Evolutionary conservation across 2,113 vertebrate genomes (phyloP), one percentile per base, ranked within the genome.

Genomic region (Fregetta grallaria): DNA sequence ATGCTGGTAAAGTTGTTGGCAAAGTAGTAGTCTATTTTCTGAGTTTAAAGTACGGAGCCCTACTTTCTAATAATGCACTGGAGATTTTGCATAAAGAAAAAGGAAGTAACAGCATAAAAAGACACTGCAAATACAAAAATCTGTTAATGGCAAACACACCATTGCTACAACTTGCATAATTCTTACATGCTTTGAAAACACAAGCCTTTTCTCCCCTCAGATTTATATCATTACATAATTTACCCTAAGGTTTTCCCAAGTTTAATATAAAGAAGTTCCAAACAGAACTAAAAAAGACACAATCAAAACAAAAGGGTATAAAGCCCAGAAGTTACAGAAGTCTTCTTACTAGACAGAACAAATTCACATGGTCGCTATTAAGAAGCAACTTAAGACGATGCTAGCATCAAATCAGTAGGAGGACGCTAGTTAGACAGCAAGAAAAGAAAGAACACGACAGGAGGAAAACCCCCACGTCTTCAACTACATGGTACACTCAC

Each of bases 351-450:
- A 42, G 22, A 78, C 13, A 8, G 4, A 73, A 71, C 3, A 50
- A 74, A 38, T 47, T 67, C n/a, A 86, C 23, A 34, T 0, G 0
- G n/a, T 52, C 1, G 8, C 50, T 53, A 44, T 15, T 25, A 32
- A 84, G 42, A 94, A 72, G 21, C 7, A 19, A 74, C 44, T 18
- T 26, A 58, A 83, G 34, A 50, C 11, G 3, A 81, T 62, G 17
- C 32, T 36, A 36, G 36, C 52, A 81, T 68, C 62, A 62, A 29
- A 88, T 65, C 71, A 94, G 53, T 30, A 63, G 52, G 8, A 68
- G 15, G 15, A 14, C 2, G 9, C 25, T 47, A 49, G 15, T 62
- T 18, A 86, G 13, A 73, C 3, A 71, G 45, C 29, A 68, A 80
- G 40, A 61, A 59, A 67, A 83, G 26, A 53, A 86, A 15, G 14